Evolutionary conservation across 2,797 vertebrate genomes (phyloP), one percentile per base, ranked within the genome.

Genomic region (Stomatorhinus walkeri): DNA sequence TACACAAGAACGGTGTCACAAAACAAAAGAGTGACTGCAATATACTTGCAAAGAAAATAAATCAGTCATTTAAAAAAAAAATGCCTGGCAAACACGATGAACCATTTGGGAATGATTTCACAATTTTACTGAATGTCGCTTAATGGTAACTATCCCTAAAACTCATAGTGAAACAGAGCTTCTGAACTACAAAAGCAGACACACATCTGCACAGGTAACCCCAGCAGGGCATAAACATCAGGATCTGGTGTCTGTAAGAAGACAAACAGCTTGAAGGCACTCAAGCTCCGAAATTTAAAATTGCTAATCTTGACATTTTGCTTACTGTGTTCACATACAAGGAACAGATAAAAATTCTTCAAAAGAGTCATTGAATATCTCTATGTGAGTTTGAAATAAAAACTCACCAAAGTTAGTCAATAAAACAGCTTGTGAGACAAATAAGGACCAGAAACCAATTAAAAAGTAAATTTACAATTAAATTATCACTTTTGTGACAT

Each of bases 301-400:
- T n/a, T 9, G 61, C 4, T 56, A 12, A 64, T n/a, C 85, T 51
- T 64, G 88, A 90, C 88, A 40, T 90, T 91, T 91, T 56, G 59
- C 56, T 85, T 88, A 90, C 84, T 72, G 72, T 85, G 84, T 32
- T 64, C 84, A 89, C 92, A 91, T 92, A 22, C 88, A 87, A 91
- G 90, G 90, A 93, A 90, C 90, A 91, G 88, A 94, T 93, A 92
- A 93, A 87, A 89, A 89, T 51, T 85, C 43, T 40, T 28, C 64
- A 87, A 56, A 89, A 87, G 16, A 87, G 12, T 22, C 81, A 85
- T 76, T 28, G 4, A 19, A 36, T n/a, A 87, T 76, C 36, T 79
- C 6, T 2, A 49, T 48, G 40, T 48, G 40, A 61, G 56, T 89
- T 88, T 89, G 72, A 87, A 59, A 88, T 89, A 85, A 59, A 56